Percentiles rank a stretch among this genome's conserved stretches.
Evolutionary conservation across 2,797 vertebrate genomes (phyloP).

Genomic region (Mus minutoides): DNA sequence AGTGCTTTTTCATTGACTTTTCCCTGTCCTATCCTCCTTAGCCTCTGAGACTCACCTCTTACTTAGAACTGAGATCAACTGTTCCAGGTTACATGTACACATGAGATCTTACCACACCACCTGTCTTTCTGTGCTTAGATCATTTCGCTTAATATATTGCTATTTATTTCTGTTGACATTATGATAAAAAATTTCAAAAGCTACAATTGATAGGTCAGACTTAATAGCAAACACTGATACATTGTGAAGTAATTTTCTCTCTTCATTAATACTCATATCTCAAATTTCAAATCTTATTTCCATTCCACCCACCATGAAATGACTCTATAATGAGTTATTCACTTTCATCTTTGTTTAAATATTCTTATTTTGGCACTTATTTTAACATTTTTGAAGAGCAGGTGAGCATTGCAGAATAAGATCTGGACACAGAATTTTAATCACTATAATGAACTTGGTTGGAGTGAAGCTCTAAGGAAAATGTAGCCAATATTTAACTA

Average conservation of each 20-base stretch:
- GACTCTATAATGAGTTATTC: not conserved
- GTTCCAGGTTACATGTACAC: not conserved
- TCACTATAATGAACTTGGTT: not conserved
- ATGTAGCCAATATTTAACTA: not conserved
- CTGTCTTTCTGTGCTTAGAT: not conserved
- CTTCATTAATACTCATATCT: not conserved
- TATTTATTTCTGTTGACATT: no score
- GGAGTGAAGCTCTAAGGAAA: conserved; percentile 34
- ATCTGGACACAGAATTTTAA: conserved; percentile 5
- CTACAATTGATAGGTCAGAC: no score
- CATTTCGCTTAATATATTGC: not conserved
- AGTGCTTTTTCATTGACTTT: no score
- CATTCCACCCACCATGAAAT: not conserved
- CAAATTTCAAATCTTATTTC: not conserved
- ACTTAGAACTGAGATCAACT: not conserved
- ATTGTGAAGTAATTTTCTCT: not conserved
- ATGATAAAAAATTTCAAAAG: no score
- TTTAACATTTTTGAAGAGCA: conserved; percentile 17
- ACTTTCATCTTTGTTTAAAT: not conserved
- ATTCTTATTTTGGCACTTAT: conserved; percentile 11
- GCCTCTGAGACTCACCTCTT: not conserved
- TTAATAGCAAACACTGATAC: not conserved
- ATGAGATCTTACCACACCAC: not conserved
- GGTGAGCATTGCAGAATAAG: not conserved
- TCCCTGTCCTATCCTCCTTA: fast-evolving